Conservation (phyloP, 1,140 invertebrate species). For the Drosophila arizonae region DNA sequence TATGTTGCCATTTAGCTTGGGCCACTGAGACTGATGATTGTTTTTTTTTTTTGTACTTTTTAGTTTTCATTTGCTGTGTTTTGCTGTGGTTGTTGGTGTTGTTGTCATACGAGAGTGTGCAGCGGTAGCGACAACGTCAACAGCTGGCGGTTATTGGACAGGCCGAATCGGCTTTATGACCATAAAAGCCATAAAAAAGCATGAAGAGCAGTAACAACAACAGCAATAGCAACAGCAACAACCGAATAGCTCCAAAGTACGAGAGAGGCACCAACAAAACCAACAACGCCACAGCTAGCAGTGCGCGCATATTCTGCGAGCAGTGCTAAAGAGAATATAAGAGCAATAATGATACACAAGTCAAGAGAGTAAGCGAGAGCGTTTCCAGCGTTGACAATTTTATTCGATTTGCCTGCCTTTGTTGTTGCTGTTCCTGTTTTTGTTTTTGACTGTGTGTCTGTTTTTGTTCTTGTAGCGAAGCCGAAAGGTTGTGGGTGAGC, state of each 20-base stretch:
- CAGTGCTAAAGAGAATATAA: conserved; percentile 19
- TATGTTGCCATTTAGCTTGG: conserved; percentile 68
- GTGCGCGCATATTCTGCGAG: conserved; percentile 32
- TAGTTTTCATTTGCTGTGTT: conserved; percentile 13
- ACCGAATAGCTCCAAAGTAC: conserved; percentile 39
- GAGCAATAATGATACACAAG: background rate
- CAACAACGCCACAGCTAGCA: conserved; percentile 11
- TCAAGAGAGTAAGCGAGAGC: conserved; percentile 19
- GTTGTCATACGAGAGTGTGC: conserved; percentile 53
- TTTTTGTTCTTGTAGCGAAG: conserved; percentile 23
- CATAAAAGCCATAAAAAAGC: conserved; percentile 78
- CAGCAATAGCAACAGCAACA: conserved; percentile 43
- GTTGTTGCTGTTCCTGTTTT: conserved; percentile 28
- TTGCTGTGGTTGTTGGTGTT: conserved; percentile 17
- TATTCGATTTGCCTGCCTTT: conserved; percentile 56
- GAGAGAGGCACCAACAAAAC: conserved; percentile 35
- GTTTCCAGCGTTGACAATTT: conserved; percentile 48
- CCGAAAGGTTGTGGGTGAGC: conserved; percentile 46
- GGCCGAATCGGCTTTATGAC: conserved; percentile 70
- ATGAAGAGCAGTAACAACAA: conserved; percentile 58
- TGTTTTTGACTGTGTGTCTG: conserved; percentile 31
- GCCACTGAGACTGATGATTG: conserved; percentile 47
- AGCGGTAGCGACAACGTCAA: conserved; percentile 45
- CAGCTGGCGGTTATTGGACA: conserved; percentile 63
- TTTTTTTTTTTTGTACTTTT: conserved; percentile 18